phyloP scores from a whole-genome alignment of 2,888 invertebrate species.

The Plutella xylostella region DNA sequence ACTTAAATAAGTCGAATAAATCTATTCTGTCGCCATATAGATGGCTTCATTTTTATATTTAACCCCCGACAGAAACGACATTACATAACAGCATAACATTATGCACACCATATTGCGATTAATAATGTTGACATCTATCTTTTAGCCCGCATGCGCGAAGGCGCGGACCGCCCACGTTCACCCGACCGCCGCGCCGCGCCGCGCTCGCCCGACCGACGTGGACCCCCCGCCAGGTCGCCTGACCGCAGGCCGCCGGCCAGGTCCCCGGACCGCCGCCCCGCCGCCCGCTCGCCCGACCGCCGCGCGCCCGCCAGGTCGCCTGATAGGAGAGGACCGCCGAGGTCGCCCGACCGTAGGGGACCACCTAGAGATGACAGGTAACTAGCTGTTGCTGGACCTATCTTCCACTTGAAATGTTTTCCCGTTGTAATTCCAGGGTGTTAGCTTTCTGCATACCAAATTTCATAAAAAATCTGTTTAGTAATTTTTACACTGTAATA shows the following conservation, averaged over 20 bases:
- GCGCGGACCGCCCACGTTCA: neutral
- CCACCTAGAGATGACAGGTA: neutral
- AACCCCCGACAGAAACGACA: no score
- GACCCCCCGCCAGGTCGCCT: neutral
- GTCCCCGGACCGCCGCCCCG: slow-evolving; percentile 18
- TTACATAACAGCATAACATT: no score
- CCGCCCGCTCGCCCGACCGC: slow-evolving; percentile 14
- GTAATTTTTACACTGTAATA: no score
- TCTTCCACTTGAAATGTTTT: no score
- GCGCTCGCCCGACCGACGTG: neutral
- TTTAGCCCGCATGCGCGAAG: neutral
- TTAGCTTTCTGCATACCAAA: no score
- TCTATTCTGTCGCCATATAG: no score
- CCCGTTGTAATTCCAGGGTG: no score
- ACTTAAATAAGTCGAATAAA: no score
- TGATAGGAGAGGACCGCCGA: neutral
- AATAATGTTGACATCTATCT: no score
- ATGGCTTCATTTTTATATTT: no score
- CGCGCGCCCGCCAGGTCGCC: neutral
- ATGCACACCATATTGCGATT: neutral
- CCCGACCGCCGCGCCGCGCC: neutral
- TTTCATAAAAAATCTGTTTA: no score
- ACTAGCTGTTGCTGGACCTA: neutral
- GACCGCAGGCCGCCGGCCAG: neutral
- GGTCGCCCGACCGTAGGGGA: neutral